Base-by-base conservation (phyloP, 2,113 vertebrate species). In the Atherinomorus stipes region DNA sequence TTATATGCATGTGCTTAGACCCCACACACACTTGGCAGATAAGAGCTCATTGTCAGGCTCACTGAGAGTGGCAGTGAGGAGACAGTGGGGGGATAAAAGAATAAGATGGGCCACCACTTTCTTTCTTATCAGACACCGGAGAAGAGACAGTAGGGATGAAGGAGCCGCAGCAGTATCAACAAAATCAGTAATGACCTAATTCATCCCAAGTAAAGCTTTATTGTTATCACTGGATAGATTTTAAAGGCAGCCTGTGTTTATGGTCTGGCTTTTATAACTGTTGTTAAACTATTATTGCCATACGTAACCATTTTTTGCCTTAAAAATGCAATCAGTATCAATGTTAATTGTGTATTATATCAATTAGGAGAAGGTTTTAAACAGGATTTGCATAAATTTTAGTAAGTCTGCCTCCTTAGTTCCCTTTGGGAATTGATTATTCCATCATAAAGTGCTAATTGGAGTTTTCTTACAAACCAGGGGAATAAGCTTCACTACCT, bases 51-150 rank as follows among this genome's bases (percentile, higher is more conserved):
- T 85, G 75, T 74, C 42, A 25, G 64, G 67, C 70, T 68, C 78
- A 28, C 19, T 74, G 74, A 81, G 86, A 85, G 74, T 87, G 74
- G 85, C 86, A 84, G 44, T 25, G 56, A 84, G 66, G 76, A 84
- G 77, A 74, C 85, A 74, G 75, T 23, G 23, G 13, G 69, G 50
- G 68, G 70, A 70, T 81, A 44, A 85, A 83, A 70, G 54, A 64
- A 67, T 78, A 57, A 37, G 18, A 50, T 7, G 34, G 44, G 67
- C 63, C 57, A 34, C 64, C 25, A 26, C 40, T 60, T 71, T 79
- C 16, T 57, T 45, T 79, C 63, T 78, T 90, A 79, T 88, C 71
- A 71, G 71, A 73, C 12, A 28, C 34, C 64, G 47, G 60, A 54
- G 59, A 67, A 49, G 72, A 78, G 52, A 21, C 25, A 16, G 34